Evolutionary conservation across 2,888 invertebrate species (phyloP), one percentile per base, ranked within the genome.

Genomic region (Lottia gigantea): DNA sequence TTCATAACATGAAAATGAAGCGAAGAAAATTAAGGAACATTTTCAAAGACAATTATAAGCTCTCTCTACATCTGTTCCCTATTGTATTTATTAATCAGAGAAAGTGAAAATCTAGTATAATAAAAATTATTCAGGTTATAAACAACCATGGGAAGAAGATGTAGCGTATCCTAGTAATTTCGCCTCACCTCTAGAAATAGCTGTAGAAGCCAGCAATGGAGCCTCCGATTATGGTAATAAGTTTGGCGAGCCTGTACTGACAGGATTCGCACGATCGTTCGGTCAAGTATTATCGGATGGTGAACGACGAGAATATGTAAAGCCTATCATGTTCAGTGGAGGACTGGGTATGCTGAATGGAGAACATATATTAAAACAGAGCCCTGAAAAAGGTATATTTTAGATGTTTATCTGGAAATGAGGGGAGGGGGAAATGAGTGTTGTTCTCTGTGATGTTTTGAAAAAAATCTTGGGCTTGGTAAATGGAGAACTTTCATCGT

Each of bases 171-270:
- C 98, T 0, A 90, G 89, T 49, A 96, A 97, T 80, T 95, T 99
- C 90, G 97, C 98, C 1, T 91, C 92, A 0, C 96, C 98, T 0
- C 89, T 95, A 16, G 94, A 96, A 87, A 93, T 98, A 63, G 92
- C 96, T 25, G 93, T 99, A 45, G 96, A 98, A 89, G 98, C 98
- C 0, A 97, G 96, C 87, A 96, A 98, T 87, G 98, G 98, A 1
- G 98, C 98, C 3, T 97, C 97, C 0, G 98, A 99, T 88, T 99
- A 98, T 88, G 98, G 98, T 11, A 99, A 99, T 89, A 98, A 99
- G 90, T 99, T 98, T 90, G 98, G 98, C 0, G 98, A 99, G 88
- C 98, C 98, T 0, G 92, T 98, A 0, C 92, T 98, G 76, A 90
- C 91, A 83, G 98, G 98, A 8, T 98, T 98, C 88, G 94, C 94